Conservation (phyloP, 2,113 vertebrate species). For the Ascaphus truei region DNA sequence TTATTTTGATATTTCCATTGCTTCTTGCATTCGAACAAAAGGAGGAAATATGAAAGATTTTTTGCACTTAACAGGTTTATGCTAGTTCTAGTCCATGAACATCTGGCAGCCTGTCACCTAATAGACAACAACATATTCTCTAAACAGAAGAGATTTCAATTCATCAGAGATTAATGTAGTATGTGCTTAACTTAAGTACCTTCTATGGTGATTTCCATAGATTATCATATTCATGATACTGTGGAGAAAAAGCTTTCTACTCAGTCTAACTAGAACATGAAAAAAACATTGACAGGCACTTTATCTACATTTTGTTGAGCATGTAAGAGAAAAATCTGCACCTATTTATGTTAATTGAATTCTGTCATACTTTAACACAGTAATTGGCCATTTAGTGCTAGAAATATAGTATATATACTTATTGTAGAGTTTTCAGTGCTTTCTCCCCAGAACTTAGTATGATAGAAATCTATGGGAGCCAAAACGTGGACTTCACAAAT, state of each 20-base stretch:
- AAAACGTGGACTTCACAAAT: slow-evolving; percentile 5
- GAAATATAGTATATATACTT: slow-evolving; percentile 26
- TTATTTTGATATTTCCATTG: too few species aligned
- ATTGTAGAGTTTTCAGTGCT: slow-evolving; percentile 5
- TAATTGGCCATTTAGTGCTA: slow-evolving; percentile 31
- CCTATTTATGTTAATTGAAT: slow-evolving; percentile 68
- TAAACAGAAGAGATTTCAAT: slow-evolving; percentile 69
- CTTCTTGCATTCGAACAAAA: too few species aligned
- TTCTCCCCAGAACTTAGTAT: not conserved
- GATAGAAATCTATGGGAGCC: slow-evolving; percentile 20
- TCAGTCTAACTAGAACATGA: slow-evolving; percentile 67
- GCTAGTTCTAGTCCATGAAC: slow-evolving; percentile 61
- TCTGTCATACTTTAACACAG: slow-evolving; percentile 52
- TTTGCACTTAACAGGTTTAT: slow-evolving; percentile 50
- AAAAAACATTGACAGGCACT: slow-evolving; percentile 72
- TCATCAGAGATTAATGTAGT: slow-evolving; percentile 69
- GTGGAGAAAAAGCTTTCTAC: slow-evolving; percentile 70
- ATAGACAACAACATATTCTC: slow-evolving; percentile 69
- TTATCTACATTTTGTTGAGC: slow-evolving; percentile 77
- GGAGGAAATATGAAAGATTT: slow-evolving; percentile 53
- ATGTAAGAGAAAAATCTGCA: slow-evolving; percentile 59
- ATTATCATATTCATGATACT: slow-evolving; percentile 87
- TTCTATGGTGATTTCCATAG: slow-evolving; percentile 76
- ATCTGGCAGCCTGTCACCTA: slow-evolving; percentile 74
- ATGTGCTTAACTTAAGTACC: slow-evolving; percentile 79